Base-by-base conservation (phyloP, 2,113 vertebrate genomes). In the Forbesichthys agassizii region DNA sequence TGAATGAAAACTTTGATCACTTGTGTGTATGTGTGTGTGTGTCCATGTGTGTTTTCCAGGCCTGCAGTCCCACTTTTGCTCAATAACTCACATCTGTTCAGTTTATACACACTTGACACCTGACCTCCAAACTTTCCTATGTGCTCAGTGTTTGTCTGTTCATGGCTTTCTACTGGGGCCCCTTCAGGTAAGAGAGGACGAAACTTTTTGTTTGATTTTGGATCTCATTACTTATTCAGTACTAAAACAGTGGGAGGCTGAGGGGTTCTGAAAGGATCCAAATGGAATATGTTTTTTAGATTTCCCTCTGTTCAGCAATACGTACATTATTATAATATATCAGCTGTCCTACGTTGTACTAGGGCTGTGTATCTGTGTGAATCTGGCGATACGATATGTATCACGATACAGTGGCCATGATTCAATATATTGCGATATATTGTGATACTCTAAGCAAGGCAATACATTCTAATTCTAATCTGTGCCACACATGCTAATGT, bases 1-100 rank as follows among this genome's bases (percentile, higher is more conserved):
- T 73, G 60, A 78, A 83, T 79, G 60, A 86, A 77, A 51, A 47
- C 69, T 83, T 27, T 83, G 77, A 85, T 85, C 80, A 77, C 74
- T 68, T 74, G 58, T 9, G 54, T 55, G 36, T 61, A 13, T 13
- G 33, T 36, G 58, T 60, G 33, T 61, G 33, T 48, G 3, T 61
- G 14, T 47, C 9, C 33, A 14, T 61, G 59, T 47, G 36, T 16
- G 33, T 66, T 51, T 55, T 51, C 57, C 4, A 47, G n/a, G 13
- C 12, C 66, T 58, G 48, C 27, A 66, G 47, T 47, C 54, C 65
- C 36, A 49, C 12, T 46, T 9, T 59, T 62, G 69, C 57, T 86
- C 86, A 83, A 79, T 80, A 80, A 51, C 49, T 56, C n/a, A 55
- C 73, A 78, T 68, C 55, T 73, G 61, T 64, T 61, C 48, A 58